Percentiles rank a stretch among this genome's conserved stretches.
These are phyloP conservation scores for Podarcis raffonei DNA, from an alignment of 2,113 vertebrate genomes.

Conservation along the genomic window DNA sequence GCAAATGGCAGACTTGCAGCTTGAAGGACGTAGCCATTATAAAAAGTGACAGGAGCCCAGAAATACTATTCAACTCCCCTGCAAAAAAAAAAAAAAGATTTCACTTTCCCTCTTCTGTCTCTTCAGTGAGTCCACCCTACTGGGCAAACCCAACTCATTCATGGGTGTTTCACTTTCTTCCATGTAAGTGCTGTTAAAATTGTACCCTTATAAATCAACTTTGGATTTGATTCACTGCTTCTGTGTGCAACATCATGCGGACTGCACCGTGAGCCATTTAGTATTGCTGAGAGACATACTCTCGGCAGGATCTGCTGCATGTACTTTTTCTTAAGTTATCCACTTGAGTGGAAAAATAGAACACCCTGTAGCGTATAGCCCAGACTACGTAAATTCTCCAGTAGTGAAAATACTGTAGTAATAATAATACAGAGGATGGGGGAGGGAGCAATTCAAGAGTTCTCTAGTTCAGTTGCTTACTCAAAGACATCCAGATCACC, in stretches of 20 bases:
- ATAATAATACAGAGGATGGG: neutral
- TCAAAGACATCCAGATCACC: neutral
- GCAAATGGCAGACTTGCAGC: too few species aligned
- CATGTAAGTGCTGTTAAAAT: neutral
- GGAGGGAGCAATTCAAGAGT: neutral
- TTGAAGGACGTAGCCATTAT: too few species aligned
- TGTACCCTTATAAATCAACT: neutral
- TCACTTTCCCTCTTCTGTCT: too few species aligned
- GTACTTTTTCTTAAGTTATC: constrained; percentile 5
- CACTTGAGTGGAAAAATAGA: constrained; percentile 17
- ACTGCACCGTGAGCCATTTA: neutral
- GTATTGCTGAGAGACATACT: neutral
- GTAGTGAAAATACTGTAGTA: neutral
- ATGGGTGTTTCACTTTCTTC: too few species aligned
- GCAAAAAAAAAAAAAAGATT: too few species aligned
- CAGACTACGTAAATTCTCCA: neutral
- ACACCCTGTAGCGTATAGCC: neutral
- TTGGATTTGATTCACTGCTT: neutral
- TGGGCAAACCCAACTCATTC: too few species aligned
- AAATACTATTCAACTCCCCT: too few species aligned
- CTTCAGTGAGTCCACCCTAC: too few species aligned
- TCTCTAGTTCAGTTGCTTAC: neutral
- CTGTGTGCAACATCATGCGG: neutral
- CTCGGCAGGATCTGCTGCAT: constrained; percentile 6
- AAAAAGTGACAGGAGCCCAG: too few species aligned